Base-by-base conservation (phyloP, 2,113 vertebrate species). In the Benitochromis conjunctus region DNA sequence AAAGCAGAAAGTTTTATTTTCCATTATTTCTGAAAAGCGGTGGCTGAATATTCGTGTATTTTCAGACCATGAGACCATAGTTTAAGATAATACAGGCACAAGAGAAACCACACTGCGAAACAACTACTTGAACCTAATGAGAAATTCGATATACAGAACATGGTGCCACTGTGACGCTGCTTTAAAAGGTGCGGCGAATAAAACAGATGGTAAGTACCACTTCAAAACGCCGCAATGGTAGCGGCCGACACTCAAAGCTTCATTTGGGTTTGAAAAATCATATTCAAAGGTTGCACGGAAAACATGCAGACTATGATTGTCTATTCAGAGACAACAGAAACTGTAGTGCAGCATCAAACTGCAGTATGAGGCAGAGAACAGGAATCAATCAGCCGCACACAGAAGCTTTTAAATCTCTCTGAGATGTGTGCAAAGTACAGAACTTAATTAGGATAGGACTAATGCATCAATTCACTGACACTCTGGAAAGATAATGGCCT, bases 141-240 rank as follows among this genome's bases (percentile, higher is more conserved):
- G 9, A 48, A 31, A 83, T 5, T 8, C 16, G 1, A 4, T 24
- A 7, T 34, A 29, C 11, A 56, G 66, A 80, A 54, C 18, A 9
- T 6, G 51, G 8, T 7, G 19, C 53, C 13, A 48, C 79, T 29
- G 60, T 31, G 46, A 13, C 26, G 10, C 29, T 26, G 36, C 36
- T 46, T 78, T 19, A 86, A 80, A 55, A 81, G 16, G 24, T 26
- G 79, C 48, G 36, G 18, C 26, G 10, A 88, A 81, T 24, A 36
- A 89, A 86, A 79, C 64, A 76, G 64, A 54, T 19, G 60, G 55
- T 5, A 34, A 92, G 86, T 10, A 56, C 86, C 89, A 92, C 88
- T 92, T 91, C 34, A 88, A 85, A 58, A 78, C 10, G 80, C 11
- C 26, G 83, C 87, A 91, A 82, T 89, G 26, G 84, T 90, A 62